Conservation (phyloP, 2,113 vertebrate genomes). For the Antigone vipio region DNA sequence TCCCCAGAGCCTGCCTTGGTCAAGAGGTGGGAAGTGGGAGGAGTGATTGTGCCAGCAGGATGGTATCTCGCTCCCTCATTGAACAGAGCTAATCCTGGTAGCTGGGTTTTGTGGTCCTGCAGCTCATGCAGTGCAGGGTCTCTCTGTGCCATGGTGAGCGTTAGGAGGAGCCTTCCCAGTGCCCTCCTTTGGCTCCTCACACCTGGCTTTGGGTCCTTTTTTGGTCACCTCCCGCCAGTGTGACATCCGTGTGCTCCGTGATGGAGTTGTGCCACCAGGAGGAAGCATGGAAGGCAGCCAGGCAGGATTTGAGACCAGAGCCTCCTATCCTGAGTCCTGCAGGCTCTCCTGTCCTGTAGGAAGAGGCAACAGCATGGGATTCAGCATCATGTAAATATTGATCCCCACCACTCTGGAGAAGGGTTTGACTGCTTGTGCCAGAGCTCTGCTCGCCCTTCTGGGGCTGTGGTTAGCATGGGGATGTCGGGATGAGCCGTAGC, state of each 20-base stretch:
- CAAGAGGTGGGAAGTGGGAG: background rate
- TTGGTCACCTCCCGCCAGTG: background rate
- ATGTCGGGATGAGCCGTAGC: background rate
- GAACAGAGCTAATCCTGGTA: background rate
- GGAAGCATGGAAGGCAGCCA: background rate
- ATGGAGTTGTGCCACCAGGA: background rate
- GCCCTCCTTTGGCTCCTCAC: background rate
- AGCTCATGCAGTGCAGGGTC: background rate
- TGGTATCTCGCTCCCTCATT: fast-evolving
- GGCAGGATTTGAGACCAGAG: background rate
- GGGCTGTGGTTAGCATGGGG: background rate
- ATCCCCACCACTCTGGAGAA: fast-evolving
- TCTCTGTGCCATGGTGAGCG: background rate
- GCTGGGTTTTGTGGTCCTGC: background rate
- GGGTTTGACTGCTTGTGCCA: background rate
- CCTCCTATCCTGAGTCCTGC: background rate
- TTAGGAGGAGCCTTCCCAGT: background rate
- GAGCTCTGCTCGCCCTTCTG: background rate
- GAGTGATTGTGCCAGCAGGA: background rate
- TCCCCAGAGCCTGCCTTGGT: background rate
- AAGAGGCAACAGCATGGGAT: background rate
- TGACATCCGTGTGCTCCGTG: fast-evolving
- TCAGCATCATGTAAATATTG: background rate
- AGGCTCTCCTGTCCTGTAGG: background rate
- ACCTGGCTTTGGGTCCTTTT: background rate